Percentiles rank a stretch among this genome's conserved stretches.
Conservation (phyloP, 2,113 vertebrate genomes). For the Anseranas semipalmata region DNA sequence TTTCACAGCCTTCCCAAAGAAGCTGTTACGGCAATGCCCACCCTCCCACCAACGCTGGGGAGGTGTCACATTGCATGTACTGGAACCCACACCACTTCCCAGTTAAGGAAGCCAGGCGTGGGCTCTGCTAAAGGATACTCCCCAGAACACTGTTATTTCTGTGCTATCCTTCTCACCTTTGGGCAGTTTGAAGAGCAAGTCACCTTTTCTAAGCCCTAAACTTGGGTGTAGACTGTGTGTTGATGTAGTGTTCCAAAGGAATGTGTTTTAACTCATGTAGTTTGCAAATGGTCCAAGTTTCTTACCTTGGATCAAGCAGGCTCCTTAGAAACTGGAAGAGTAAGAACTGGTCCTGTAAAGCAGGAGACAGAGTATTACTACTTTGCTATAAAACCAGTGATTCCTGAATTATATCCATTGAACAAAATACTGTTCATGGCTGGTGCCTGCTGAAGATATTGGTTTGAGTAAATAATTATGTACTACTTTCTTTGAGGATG, state of each 20-base stretch:
- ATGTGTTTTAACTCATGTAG: not conserved
- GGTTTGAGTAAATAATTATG: not conserved
- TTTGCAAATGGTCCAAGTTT: not conserved
- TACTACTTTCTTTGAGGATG: not conserved
- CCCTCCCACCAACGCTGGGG: not conserved
- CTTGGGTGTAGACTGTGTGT: not conserved
- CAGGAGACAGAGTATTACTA: not conserved
- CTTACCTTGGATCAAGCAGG: slow-evolving; percentile 89
- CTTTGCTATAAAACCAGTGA: not conserved
- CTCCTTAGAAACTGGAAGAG: slow-evolving; percentile 89
- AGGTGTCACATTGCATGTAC: accelerated
- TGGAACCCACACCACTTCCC: not conserved
- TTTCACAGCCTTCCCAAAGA: not conserved
- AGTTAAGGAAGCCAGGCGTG: not conserved
- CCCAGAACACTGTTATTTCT: not conserved
- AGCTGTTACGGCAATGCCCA: not conserved
- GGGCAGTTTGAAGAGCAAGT: not conserved
- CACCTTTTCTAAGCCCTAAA: not conserved
- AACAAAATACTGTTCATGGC: not conserved
- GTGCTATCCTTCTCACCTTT: not conserved
- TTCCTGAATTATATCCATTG: not conserved
- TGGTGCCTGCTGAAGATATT: not conserved
- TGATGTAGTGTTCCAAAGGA: not conserved
- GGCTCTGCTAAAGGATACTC: not conserved
- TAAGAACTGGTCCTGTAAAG: slow-evolving; percentile 82